These are phyloP conservation scores for Oreamnos americanus DNA, from an alignment of 2,113 vertebrate species.

Conservation along the genomic window DNA sequence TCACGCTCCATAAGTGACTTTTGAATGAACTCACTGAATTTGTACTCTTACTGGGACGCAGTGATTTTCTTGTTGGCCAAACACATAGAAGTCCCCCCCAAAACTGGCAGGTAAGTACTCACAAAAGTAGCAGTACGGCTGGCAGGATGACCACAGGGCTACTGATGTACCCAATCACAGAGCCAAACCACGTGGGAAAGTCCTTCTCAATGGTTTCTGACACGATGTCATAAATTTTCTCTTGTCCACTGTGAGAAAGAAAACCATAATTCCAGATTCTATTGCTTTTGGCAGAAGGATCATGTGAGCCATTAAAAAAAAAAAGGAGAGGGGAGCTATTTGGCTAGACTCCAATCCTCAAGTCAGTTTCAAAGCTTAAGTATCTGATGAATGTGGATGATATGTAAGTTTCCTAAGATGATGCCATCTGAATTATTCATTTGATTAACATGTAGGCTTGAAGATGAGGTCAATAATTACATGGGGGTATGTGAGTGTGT, in stretches of 20 bases:
- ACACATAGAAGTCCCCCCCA: fast-evolving
- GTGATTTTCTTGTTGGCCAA: not conserved
- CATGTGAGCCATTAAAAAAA: not conserved
- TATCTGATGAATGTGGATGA: not conserved
- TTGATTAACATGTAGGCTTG: fast-evolving
- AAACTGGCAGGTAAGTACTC: constrained; percentile 70
- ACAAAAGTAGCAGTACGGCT: constrained; percentile 93
- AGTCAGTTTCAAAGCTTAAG: not conserved
- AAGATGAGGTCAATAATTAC: not conserved
- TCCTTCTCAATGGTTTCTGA: constrained; percentile 92
- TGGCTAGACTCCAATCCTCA: fast-evolving
- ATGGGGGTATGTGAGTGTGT: not conserved
- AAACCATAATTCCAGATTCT: not conserved
- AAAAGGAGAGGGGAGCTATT: not conserved
- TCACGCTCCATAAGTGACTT: not conserved
- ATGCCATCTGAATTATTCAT: not conserved
- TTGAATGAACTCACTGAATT: not conserved
- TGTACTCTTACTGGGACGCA: not conserved
- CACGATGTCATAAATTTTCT: constrained; percentile 98
- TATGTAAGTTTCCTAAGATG: fast-evolving
- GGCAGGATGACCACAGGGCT: constrained; percentile 96
- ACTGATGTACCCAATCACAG: constrained; percentile 90
- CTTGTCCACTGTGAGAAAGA: constrained; percentile 88
- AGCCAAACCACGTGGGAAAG: constrained; percentile 93
- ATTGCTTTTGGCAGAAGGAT: not conserved